Evolutionary conservation across 2,888 invertebrate species (phyloP), one percentile per base, ranked within the genome.

Genomic region (Orthosia gothica): DNA sequence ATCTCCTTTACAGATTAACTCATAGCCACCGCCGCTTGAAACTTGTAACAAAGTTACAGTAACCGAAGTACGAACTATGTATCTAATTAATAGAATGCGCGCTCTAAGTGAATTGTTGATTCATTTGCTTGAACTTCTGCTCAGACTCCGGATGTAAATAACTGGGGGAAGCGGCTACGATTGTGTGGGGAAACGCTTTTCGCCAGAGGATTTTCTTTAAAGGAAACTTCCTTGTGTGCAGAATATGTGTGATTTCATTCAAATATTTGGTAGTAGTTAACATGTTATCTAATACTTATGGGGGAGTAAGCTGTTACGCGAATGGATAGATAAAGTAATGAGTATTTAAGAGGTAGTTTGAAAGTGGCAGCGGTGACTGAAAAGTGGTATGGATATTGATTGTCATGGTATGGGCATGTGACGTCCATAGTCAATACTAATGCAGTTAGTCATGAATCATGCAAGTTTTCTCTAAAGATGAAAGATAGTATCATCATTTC

Each of bases 71-170:
- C 58, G 81, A 74, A 78, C 76, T 78, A 84, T 81, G 79, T 82
- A 79, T 83, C 79, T 89, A 89, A 89, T 88, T 88, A 89, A 88
- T 81, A 78, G 69, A 84, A 87, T 80, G 84, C 68, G 64, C 62
- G 52, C 64, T 81, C 66, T 72, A 80, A 82, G 82, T 81, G 83
- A 82, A 84, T 84, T 85, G 86, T 87, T 87, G 85, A 86, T 86
- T 85, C 79, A 74, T 79, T 81, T 70, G 71, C 73, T 64, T 73
- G 55, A 67, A 73, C 64, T 74, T 65, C 55, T 54, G 79, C 59
- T 26, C 59, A 55, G 61, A 72, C 49, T 72, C 3, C 5, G 12
- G 20, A 61, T 79, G 54, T 79, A 76, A 54, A 79, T 79, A 79
- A 72, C 75, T 76, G 3, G 20, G 32, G 13, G 26, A 66, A 66